Base-by-base conservation (phyloP, 2,797 vertebrate genomes). In the Amazona ochrocephala region DNA sequence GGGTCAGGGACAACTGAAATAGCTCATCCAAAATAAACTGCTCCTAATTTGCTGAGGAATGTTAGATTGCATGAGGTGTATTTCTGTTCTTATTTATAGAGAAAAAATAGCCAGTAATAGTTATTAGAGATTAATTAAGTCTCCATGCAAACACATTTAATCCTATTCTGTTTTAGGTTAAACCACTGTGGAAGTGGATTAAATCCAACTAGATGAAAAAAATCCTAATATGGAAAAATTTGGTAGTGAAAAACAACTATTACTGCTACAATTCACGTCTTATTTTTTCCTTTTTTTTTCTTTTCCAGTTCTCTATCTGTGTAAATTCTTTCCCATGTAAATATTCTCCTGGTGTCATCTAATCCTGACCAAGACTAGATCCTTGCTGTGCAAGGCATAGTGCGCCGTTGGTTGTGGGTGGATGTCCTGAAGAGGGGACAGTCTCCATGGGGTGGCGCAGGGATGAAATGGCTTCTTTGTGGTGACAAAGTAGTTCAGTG, bases 151-250 rank as follows among this genome's bases (percentile, higher is more conserved):
- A 78, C 73, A 88, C 21, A 54, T 91, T 93, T 91, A 90, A 80
- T 94, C 56, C 83, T 85, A 34, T 78, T 93, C 53, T 94, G 85
- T 0, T 3, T 88, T 86, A 68, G 23, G 58, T 81, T 96, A 75
- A 95, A 78, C 37, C 50, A 44, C 44, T 56, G 50, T 90, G 51
- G 47, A 94, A 83, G 41, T 67, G 29, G 47, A 94, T 86, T 75
- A 94, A 88, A 78, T 91, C 42, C 79, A 94, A 27, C 7, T 39
- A 41, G 73, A 80, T 37, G 37, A 92, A 85, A 93, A 83, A 73
- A 65, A 22, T 91, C 73, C 73, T 94, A 94, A 86, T 81, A 94
- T 84, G 93, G 93, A 84, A 81, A 87, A 86, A 85, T 19, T 6
- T 67, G 30, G 13, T 61, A 80, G 24, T 58, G 61, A 70, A 68